Conservation (phyloP, 2,888 invertebrate genomes). For the Troglohyphantes excavatus region DNA sequence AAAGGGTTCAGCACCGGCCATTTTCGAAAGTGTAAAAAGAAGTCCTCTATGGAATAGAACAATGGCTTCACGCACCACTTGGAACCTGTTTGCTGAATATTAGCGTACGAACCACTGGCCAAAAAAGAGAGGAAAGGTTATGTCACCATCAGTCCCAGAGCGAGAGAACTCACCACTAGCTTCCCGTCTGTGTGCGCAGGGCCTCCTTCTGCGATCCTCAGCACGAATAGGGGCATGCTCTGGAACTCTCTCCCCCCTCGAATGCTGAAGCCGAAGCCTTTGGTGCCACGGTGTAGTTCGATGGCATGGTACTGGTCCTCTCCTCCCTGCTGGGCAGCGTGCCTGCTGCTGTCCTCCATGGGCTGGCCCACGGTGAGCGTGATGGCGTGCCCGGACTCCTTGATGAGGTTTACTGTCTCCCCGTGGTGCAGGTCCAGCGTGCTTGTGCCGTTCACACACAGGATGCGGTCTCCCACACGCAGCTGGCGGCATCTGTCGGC, state of each 20-base stretch:
- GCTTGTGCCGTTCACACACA: conserved; percentile 96
- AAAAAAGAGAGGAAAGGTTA: too few species aligned
- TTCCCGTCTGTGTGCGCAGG: conserved; percentile 82
- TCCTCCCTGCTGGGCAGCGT: conserved; percentile 33
- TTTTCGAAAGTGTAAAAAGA: too few species aligned
- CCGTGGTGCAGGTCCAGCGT: conserved; percentile 96
- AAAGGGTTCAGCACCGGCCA: too few species aligned
- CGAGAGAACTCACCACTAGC: conserved; percentile 53
- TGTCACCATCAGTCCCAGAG: too few species aligned
- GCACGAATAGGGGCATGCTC: conserved; percentile 89
- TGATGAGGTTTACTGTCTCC: conserved; percentile 98
- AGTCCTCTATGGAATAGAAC: too few species aligned
- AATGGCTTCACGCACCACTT: too few species aligned
- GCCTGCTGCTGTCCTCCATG: background rate
- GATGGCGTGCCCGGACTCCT: conserved; percentile 95
- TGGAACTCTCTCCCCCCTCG: conserved; percentile 89
- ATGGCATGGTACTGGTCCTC: conserved; percentile 80
- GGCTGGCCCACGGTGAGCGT: conserved; percentile 86
- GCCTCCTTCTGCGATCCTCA: conserved; percentile 87
- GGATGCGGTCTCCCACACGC: conserved; percentile 96
- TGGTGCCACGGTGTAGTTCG: conserved; percentile 85
- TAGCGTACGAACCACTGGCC: too few species aligned
- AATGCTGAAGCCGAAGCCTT: conserved; percentile 90
- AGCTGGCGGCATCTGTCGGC: conserved; percentile 95
- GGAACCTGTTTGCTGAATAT: too few species aligned